Evolutionary conservation across 2,888 invertebrate species (phyloP), one percentile per base, ranked within the genome.

Genomic region (Melipona bicolor): DNA sequence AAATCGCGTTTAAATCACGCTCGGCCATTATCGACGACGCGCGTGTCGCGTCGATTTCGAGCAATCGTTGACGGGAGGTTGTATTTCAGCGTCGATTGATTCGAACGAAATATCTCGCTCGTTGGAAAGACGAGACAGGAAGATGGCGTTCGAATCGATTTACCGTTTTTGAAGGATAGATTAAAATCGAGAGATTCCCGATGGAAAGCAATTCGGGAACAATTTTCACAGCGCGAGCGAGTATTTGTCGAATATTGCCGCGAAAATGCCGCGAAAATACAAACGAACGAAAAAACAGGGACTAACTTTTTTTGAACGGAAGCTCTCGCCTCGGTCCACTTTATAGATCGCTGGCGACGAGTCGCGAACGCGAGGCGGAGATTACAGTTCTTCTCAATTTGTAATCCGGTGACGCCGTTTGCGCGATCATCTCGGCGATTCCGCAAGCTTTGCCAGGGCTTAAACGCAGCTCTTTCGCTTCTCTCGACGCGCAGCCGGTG

Each of bases 381-480:
- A 89, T 89, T 86, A 89, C 77, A 69, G 65, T 67, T 81, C 83
- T 89, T 87, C 83, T 81, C 79, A 83, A 87, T 89, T 87, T 77
- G 77, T 89, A 89, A 89, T 87, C 88, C 80, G 64, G 52, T 67
- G 69, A 64, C 61, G 83, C 65, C 85, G 78, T 88, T 85, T 79
- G 68, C 78, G 72, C 73, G 67, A 77, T 73, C 67, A 79, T 76
- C 49, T 17, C 70, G 17, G 24, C 62, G 24, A 80, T 78, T 77
- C 79, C 83, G 54, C 59, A 56, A 61, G 65, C 82, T 82, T 74
- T 50, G 68, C 76, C 67, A 56, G 70, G 59, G 71, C 67, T 79
- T 85, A 61, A 77, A 71, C 79, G 68, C 50, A 62, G 43, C 52
- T 80, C 73, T 56, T 72, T 71, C 70, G 27, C 52, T 36, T 70